Evolutionary conservation across 35 echinoderm and acorn worm species (phyloP).

Genomic region (Lytechinus variegatus): DNA sequence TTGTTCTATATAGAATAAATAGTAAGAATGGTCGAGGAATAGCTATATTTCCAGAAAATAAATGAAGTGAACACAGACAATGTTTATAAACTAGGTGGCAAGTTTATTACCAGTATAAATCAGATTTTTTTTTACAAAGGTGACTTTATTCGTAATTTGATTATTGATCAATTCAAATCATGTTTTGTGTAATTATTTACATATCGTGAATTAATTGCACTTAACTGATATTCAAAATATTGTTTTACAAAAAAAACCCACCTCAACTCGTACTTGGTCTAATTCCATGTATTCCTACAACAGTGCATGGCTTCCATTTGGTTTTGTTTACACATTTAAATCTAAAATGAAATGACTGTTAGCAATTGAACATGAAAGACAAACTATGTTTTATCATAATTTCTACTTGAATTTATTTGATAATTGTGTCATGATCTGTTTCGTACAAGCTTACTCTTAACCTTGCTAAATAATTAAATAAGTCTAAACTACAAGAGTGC

Average conservation of each 20-base stretch:
- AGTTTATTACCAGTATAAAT: neutral
- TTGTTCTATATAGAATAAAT: too few relatives aligned
- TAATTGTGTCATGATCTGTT: neutral
- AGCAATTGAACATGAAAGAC: neutral
- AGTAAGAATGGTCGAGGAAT: too few relatives aligned
- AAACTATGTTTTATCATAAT: neutral
- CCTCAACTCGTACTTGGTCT: neutral
- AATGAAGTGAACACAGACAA: neutral
- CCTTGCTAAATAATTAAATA: neutral
- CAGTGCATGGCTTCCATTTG: neutral
- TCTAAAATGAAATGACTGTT: neutral
- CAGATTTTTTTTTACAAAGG: neutral
- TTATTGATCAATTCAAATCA: neutral
- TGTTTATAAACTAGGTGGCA: constrained; percentile 3
- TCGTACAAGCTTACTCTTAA: neutral
- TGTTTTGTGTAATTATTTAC: neutral
- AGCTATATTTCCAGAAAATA: neutral
- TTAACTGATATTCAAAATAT: neutral
- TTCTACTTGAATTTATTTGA: neutral
- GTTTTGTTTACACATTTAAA: neutral
- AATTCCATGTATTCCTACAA: neutral
- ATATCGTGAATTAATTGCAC: neutral
- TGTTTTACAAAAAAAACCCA: neutral
- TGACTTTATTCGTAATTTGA: neutral
- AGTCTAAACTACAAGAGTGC: neutral